A percentile compares a stretch with the other conserved stretches of the same genome.
Evolutionary conservation across 2,888 invertebrate species (phyloP).

Genomic region (Clistopyga incitator): DNA sequence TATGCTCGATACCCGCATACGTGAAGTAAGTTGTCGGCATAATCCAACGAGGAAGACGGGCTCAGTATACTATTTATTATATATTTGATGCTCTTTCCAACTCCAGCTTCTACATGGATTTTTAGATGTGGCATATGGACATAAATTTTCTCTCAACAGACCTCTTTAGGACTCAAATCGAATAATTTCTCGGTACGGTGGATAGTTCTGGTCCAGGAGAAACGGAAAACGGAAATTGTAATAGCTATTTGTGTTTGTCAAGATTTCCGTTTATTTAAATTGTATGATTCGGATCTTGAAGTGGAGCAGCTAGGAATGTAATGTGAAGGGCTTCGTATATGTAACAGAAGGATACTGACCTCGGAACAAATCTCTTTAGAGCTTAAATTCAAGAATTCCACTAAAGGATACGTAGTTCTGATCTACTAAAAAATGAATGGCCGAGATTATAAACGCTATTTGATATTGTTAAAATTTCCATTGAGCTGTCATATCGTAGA

Average conservation of each 20-base stretch:
- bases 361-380: too few species aligned
- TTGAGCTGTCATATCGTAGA: too few species aligned
- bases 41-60: neutral
- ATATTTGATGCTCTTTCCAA: neutral
- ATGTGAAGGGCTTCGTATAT: too few species aligned
- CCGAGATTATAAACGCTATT: too few species aligned
- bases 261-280: neutral
- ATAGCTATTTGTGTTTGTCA: neutral
- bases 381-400: too few species aligned
- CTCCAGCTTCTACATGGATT: neutral
- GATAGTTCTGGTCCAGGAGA: neutral
- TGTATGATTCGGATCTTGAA: too few species aligned
- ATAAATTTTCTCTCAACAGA: neutral
- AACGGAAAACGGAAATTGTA: neutral
- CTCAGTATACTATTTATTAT: neutral
- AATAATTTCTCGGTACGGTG: neutral
- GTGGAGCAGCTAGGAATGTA: too few species aligned
- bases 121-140: neutral
- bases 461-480: too few species aligned
- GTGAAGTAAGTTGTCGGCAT: neutral
- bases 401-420: too few species aligned
- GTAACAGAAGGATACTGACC: too few species aligned
- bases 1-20: neutral
- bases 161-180: neutral
- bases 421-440: too few species aligned